phyloP scores from a whole-genome alignment of 2,113 vertebrate species.

The Cynoglossus semilaevis region DNA sequence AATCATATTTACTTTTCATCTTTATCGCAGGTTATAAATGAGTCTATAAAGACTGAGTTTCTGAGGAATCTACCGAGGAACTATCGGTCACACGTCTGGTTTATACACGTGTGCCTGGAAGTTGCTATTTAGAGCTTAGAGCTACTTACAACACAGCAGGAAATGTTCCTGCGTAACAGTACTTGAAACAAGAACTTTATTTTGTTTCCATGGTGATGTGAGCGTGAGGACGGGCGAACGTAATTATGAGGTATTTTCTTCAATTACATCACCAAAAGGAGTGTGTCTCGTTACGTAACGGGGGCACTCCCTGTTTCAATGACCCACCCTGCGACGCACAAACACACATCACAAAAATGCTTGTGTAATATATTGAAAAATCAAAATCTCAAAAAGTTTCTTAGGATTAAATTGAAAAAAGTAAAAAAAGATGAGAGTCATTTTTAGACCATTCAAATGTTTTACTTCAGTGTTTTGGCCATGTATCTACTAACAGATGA shows the following conservation, averaged over 20 bases:
- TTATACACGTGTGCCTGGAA: slow-evolving; percentile 11
- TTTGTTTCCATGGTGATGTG: slow-evolving; percentile 17
- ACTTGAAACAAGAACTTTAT: background rate
- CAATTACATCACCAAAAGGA: background rate
- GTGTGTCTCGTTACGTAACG: slow-evolving; percentile 4
- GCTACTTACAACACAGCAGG: background rate
- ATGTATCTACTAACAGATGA: too few relatives aligned
- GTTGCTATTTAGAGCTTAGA: slow-evolving; percentile 16
- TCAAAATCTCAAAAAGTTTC: too few relatives aligned
- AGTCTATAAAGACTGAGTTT: slow-evolving; percentile 5
- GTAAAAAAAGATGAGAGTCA: too few relatives aligned
- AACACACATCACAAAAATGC: background rate
- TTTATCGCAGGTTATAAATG: too few relatives aligned
- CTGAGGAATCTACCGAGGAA: slow-evolving; percentile 40
- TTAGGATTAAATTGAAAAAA: too few relatives aligned
- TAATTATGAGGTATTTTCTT: background rate
- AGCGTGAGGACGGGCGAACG: too few relatives aligned
- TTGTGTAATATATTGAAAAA: background rate
- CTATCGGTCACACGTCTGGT: background rate
- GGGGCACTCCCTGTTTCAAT: slow-evolving; percentile 28
- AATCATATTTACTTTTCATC: too few relatives aligned
- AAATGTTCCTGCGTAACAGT: background rate
- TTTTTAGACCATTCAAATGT: too few relatives aligned
- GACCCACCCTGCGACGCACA: background rate
- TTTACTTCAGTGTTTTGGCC: too few relatives aligned